Conservation (phyloP, 2,113 vertebrate genomes). For the Centropus unirufus region DNA sequence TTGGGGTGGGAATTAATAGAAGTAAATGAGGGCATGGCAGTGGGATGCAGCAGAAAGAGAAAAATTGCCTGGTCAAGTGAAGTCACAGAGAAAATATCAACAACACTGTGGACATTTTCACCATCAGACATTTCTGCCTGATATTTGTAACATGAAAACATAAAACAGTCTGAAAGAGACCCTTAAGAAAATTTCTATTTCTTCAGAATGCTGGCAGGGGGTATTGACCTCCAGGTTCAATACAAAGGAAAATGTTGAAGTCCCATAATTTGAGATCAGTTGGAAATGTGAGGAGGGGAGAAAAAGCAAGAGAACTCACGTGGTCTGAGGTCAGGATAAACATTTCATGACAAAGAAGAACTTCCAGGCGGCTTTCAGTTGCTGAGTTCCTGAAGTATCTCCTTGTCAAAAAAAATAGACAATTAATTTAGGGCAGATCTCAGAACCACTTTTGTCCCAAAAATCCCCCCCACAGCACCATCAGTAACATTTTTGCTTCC, state of each 20-base stretch:
- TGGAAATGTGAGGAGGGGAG: not conserved
- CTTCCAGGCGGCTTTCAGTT: not conserved
- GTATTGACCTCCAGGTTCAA: rapidly evolving
- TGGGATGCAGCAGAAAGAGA: too few relatives aligned
- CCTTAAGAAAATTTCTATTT: not conserved
- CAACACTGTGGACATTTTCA: not conserved
- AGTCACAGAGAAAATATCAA: not conserved
- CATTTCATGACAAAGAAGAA: not conserved
- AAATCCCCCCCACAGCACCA: not conserved
- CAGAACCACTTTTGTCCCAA: not conserved
- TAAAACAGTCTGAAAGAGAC: not conserved
- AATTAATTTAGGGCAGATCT: not conserved
- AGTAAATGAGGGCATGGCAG: not conserved
- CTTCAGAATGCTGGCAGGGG: not conserved
- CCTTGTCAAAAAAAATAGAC: not conserved
- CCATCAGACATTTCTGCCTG: not conserved
- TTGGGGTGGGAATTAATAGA: not conserved
- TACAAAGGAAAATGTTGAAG: not conserved
- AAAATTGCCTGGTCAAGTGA: not conserved
- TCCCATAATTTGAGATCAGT: rapidly evolving
- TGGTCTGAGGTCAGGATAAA: not conserved
- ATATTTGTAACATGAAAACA: not conserved
- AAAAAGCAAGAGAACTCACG: not conserved
- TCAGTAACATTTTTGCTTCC: not conserved
- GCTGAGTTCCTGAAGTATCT: not conserved